Conservation (phyloP, 2,888 invertebrate genomes). For the Glaucopsyche alexis region DNA sequence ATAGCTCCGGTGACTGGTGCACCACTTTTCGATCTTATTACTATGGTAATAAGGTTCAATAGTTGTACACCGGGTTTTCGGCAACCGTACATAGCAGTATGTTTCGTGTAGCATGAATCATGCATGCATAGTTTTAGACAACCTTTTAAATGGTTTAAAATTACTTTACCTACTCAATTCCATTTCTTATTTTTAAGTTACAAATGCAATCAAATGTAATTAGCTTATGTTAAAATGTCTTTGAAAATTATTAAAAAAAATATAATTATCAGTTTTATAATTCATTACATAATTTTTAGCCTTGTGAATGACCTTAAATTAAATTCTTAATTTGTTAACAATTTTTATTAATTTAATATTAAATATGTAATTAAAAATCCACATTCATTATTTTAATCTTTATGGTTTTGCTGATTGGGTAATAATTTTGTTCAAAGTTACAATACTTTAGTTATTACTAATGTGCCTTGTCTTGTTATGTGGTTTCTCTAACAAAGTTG, state of each 20-base stretch:
- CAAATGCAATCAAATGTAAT: neutral
- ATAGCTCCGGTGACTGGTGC: too few species aligned
- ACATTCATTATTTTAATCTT: neutral
- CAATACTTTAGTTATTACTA: neutral
- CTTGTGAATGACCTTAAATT: neutral
- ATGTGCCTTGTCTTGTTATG: neutral
- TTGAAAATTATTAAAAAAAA: neutral
- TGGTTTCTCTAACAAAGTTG: neutral
- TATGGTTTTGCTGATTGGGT: neutral
- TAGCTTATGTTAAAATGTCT: neutral
- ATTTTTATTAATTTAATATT: neutral
- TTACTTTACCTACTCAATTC: neutral
- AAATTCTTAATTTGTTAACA: neutral
- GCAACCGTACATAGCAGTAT: too few species aligned
- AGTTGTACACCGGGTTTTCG: too few species aligned
- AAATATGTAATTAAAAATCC: neutral
- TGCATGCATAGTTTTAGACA: neutral
- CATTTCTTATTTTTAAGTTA: neutral
- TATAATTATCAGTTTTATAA: neutral
- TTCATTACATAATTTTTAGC: neutral
- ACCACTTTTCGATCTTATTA: too few species aligned
- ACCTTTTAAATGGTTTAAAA: neutral
- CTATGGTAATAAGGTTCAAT: too few species aligned
- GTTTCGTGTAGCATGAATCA: too few species aligned
- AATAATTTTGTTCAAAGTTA: neutral